Base-by-base conservation (phyloP, 92 coral and sea anemone genomes). In the Porites evermanni region DNA sequence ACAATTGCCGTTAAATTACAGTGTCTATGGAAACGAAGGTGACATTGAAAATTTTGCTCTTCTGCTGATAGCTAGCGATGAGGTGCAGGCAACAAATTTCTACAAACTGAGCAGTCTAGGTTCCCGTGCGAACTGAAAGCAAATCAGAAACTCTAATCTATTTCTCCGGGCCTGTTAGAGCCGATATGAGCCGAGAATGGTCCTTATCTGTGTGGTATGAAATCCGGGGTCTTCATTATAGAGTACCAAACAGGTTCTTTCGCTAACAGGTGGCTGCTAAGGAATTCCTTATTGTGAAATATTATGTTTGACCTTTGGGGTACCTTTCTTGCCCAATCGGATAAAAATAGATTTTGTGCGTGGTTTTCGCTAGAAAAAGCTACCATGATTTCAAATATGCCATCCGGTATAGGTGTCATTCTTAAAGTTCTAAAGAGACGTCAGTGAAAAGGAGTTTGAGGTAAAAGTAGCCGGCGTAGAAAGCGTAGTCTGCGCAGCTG, bases 181-280 rank as follows among this genome's bases (percentile, higher is more conserved):
- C 47, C 2, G 26, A 24, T 38, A 38, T 38, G 6, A 21, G 21
- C 21, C 47, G 47, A 38, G 61, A 56, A 56, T 10, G 12, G 67
- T 14, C 67, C 67, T 63, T 63, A 63, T 63, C 19, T 63, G 9
- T 21, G 6, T 8, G 2, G 72, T 2, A 67, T 23, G 24, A 67
- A 67, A 8, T 10, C 11, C 29, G 16, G 4, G 10, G 12, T 23
- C 52, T 38, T 64, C 8, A 29, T 50, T 50, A n/a, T 64, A 61
- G 63, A 21, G 68, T n/a, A 79, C 23, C 51, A 12, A 79, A 79
- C 71, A 64, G 73, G 83, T 65, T 47, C 26, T 64, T 12, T 51
- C 5, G 47, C 2, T 1, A 9, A 20, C 83, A 66, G 83, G 83
- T 79, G 83, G 72, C 44, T 65, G 59, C 58, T 18, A 8, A 64